Evolutionary conservation across 2,797 vertebrate genomes (phyloP).

Genomic region (Sebastes dallii): DNA sequence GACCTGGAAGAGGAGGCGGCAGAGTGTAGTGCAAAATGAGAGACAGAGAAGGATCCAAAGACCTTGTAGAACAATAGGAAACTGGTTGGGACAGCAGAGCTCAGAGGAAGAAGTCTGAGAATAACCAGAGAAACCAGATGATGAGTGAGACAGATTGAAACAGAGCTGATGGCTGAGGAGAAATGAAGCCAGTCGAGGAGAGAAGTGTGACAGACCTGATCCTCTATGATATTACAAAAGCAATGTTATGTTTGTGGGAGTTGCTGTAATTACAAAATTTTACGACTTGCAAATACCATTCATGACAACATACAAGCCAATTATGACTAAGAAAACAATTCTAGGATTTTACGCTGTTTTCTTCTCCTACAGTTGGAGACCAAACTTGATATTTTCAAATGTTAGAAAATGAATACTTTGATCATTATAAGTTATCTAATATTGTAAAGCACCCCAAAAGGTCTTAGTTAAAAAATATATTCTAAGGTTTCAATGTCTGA

Average conservation of each 20-base stretch:
- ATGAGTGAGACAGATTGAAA: background rate
- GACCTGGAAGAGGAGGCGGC: conserved; percentile 1
- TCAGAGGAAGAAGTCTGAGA: conserved; percentile 16
- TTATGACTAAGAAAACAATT: background rate
- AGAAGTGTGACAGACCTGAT: background rate
- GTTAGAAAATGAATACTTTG: background rate
- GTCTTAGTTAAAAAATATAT: background rate
- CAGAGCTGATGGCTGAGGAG: background rate
- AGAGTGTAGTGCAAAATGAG: background rate
- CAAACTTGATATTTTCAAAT: background rate
- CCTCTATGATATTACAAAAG: background rate
- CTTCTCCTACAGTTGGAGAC: background rate
- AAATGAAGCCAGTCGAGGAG: background rate
- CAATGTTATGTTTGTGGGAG: background rate
- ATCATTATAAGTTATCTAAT: background rate
- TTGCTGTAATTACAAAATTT: background rate
- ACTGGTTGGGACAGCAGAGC: background rate
- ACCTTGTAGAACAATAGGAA: conserved; percentile 2
- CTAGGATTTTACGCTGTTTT: background rate
- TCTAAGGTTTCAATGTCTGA: background rate
- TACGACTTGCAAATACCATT: background rate
- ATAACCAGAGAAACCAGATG: conserved; percentile 20
- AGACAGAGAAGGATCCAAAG: conserved; percentile 24
- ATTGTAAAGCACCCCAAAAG: background rate
- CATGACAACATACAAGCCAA: background rate